Evolutionary conservation across 2,888 invertebrate species (phyloP).

Genomic region (Agrotis segetum): DNA sequence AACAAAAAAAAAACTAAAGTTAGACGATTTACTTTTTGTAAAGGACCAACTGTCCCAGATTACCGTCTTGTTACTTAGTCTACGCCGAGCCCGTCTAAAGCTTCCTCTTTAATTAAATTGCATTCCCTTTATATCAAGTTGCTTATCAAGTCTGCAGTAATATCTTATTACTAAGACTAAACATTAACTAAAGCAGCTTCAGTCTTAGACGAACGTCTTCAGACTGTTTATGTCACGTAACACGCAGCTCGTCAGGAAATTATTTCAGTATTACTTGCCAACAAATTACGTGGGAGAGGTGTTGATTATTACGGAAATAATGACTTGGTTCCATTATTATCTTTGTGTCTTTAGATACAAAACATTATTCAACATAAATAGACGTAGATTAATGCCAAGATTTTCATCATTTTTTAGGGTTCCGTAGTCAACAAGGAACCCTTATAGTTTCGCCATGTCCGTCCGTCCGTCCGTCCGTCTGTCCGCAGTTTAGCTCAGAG

Average conservation of each 20-base stretch:
- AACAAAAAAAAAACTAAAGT: neutral
- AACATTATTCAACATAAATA: too few species aligned
- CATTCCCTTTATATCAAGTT: conserved; percentile 58
- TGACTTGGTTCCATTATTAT: conserved; percentile 3
- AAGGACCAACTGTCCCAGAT: conserved; percentile 19
- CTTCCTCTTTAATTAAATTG: conserved; percentile 61
- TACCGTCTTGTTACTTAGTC: conserved; percentile 46
- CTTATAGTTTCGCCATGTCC: too few species aligned
- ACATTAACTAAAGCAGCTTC: conserved; percentile 56
- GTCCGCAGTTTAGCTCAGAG: too few species aligned
- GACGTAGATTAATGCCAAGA: too few species aligned
- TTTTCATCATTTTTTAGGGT: too few species aligned
- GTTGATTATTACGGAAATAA: conserved; percentile 10
- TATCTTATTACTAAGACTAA: conserved; percentile 60
- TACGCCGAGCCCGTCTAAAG: conserved; percentile 44
- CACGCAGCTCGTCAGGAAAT: conserved; percentile 26
- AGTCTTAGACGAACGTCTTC: conserved; percentile 38
- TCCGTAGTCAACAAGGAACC: too few species aligned
- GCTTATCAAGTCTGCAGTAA: conserved; percentile 57
- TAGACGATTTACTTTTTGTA: conserved; percentile 21
- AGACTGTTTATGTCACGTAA: conserved; percentile 36
- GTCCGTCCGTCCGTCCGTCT: too few species aligned
- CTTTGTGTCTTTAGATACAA: neutral
- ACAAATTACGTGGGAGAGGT: conserved; percentile 13
- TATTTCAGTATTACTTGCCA: conserved; percentile 18